phyloP scores from a whole-genome alignment of 2,113 vertebrate genomes.

The Vulpes lagopus region DNA sequence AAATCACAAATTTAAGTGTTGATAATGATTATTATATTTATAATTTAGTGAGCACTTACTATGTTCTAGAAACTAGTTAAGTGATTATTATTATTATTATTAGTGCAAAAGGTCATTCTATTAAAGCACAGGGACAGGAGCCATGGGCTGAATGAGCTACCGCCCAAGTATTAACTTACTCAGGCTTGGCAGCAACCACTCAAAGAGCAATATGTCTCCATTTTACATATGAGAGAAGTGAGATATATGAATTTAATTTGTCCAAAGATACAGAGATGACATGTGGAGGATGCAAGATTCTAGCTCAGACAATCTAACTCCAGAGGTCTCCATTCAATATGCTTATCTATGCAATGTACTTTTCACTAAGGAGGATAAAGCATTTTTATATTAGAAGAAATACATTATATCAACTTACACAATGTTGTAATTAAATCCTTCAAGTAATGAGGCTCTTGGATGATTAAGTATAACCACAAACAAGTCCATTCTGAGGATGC shows the following conservation, averaged over 20 bases:
- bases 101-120: no score
- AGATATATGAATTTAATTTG: background rate
- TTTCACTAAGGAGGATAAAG: background rate
- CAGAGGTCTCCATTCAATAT: background rate
- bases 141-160: no score
- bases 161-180: background rate
- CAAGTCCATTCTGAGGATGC: slow-evolving; percentile 31
- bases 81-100: background rate
- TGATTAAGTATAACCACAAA: slow-evolving; percentile 42
- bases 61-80: background rate
- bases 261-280: background rate
- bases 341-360: background rate
- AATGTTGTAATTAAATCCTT: slow-evolving; percentile 31
- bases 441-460: background rate
- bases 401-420: background rate
- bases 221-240: background rate
- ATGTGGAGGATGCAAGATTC: background rate
- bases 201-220: background rate
- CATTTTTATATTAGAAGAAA: slow-evolving; percentile 45
- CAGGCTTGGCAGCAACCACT: background rate
- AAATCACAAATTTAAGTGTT: background rate
- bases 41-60: background rate
- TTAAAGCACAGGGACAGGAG: no score
- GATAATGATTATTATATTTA: background rate
- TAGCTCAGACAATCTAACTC: background rate